These are phyloP conservation scores for Silurus meridionalis DNA, from an alignment of 2,113 vertebrate species.

Conservation along the genomic window DNA sequence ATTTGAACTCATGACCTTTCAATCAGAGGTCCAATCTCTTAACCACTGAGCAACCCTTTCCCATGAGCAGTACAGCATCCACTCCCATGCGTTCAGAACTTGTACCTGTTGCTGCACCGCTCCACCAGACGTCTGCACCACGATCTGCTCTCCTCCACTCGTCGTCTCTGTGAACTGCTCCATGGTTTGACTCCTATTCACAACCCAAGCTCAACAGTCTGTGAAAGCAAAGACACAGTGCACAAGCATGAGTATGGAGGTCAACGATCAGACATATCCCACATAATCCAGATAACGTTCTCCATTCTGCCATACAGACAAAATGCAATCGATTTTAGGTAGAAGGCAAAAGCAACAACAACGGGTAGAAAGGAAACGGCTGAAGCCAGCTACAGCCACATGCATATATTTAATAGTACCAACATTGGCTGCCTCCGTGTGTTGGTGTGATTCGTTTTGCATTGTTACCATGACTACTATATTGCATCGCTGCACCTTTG, in stretches of 20 bases:
- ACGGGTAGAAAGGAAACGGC: neutral
- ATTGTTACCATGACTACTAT: too few species aligned
- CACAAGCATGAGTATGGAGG: neutral
- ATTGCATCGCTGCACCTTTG: too few species aligned
- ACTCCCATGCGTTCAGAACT: neutral
- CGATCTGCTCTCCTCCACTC: conserved; percentile 93
- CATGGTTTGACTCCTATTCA: conserved; percentile 68
- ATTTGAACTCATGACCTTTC: too few species aligned
- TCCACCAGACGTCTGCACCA: conserved; percentile 88
- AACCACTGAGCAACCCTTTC: too few species aligned
- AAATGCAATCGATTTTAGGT: too few species aligned
- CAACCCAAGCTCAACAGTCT: neutral
- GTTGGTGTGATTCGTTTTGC: too few species aligned
- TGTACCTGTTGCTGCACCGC: conserved; percentile 96
- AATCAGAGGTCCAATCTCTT: too few species aligned
- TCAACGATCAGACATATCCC: too few species aligned
- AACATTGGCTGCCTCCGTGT: too few species aligned
- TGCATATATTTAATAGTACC: neutral
- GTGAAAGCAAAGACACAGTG: neutral
- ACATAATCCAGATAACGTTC: too few species aligned
- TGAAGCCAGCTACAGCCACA: neutral
- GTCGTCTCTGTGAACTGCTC: conserved; percentile 90
- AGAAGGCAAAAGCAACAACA: too few species aligned
- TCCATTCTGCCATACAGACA: too few species aligned
- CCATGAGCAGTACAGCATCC: neutral